Evolutionary conservation across 2,888 invertebrate genomes (phyloP), one percentile per base, ranked within the genome.

Genomic region (Acronicta aceris): DNA sequence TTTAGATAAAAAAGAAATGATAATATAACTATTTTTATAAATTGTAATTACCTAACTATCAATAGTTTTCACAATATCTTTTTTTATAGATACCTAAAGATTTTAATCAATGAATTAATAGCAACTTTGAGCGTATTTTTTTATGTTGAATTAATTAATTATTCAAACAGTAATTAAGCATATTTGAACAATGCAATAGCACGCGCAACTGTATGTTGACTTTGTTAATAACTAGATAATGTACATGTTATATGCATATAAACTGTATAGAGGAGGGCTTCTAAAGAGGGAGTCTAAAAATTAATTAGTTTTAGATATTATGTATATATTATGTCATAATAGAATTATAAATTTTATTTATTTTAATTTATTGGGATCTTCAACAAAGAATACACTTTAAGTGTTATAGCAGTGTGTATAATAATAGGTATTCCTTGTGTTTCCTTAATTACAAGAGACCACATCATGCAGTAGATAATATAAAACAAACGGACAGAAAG

Each of bases 171-270:
- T 21, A 21, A 21, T 61, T 66, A 56, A 69, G 69, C 75, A 71
- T 90, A 89, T 91, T 90, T 91, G 82, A 81, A 73, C 78, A 89
- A 85, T 86, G 88, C 84, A 89, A 89, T 85, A 85, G 89, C 91
- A 89, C 89, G 90, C 84, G 91, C 88, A 85, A 83, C 87, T 82
- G 82, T 84, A 45, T 83, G 81, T 80, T 82, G 62, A 71, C 76
- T 50, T 46, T 65, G 70, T 74, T 76, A 74, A 67, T 67, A 72
- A 59, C 65, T 65, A 73, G 79, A 81, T 80, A 80, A 73, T 62
- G 68, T 52, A 61, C 50, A 55, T 50, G 15, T 42, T 21, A 68
- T 47, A 52, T 25, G 58, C 66, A 38, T 70, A 56, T 47, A 59
- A 65, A 72, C 50, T 27, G 54, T 50, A 55, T 71, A 78, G 79